phyloP scores from a whole-genome alignment of 2,888 invertebrate genomes.

The Phyllotreta striolata region DNA sequence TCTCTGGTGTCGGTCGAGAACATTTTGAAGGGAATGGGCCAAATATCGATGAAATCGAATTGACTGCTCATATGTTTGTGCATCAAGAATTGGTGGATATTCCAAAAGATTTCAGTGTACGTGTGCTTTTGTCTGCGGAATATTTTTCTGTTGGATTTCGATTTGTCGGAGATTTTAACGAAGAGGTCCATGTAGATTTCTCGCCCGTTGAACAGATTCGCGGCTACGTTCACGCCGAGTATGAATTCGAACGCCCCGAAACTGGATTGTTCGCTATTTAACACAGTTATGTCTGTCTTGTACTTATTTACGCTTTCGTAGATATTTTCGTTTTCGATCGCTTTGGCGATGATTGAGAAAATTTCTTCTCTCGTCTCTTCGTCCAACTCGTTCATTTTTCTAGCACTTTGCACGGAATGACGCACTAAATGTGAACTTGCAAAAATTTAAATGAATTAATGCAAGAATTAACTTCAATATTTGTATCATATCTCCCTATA shows the following conservation, averaged over 20 bases:
- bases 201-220: constrained; percentile 7
- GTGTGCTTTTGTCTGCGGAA: constrained; percentile 29
- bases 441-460: no score
- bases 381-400: constrained; percentile 9
- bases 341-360: constrained; percentile 23
- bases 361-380: constrained; percentile 27
- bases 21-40: constrained; percentile 23
- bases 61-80: not conserved
- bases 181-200: constrained; percentile 15
- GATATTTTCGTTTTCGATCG: constrained; percentile 27
- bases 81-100: constrained; percentile 5
- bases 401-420: no score
- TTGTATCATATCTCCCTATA: no score
- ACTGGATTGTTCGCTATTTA: not conserved
- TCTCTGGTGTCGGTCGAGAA: constrained; percentile 22
- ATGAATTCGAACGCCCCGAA: constrained; percentile 3
- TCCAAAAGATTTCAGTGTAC: constrained; percentile 4
- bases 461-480: no score
- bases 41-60: not conserved
- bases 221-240: constrained; percentile 2
- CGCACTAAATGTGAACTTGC: no score
- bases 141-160: constrained; percentile 6
- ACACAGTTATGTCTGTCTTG: constrained; percentile 6
- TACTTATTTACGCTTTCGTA: constrained; percentile 8
- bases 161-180: constrained; percentile 21